These are phyloP conservation scores for Orientallactaga bullata DNA, from an alignment of 2,113 vertebrate genomes.

Conservation along the genomic window DNA sequence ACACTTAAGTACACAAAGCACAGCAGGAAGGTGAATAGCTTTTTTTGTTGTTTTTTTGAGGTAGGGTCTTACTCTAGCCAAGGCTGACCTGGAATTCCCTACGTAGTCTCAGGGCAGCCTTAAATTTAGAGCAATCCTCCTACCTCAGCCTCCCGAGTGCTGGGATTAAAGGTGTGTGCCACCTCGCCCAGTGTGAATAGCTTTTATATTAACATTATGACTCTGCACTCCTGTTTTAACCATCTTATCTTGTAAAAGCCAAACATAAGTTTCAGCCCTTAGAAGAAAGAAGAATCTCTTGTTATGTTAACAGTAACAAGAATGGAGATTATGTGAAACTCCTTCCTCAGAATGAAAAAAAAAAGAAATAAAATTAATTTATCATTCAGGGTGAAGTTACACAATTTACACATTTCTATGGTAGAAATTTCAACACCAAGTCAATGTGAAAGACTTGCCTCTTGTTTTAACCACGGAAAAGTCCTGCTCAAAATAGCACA, in stretches of 20 bases:
- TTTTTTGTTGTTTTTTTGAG: too few species aligned
- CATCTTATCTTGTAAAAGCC: constrained; percentile 23
- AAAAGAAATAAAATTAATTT: constrained; percentile 45
- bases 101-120: too few species aligned
- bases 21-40: constrained; percentile 20
- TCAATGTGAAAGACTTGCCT: constrained; percentile 13
- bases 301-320: constrained; percentile 27
- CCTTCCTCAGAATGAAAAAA: constrained; percentile 15
- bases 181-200: too few species aligned
- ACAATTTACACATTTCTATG: constrained; percentile 32
- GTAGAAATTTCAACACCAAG: not conserved
- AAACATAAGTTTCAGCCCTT: constrained; percentile 38
- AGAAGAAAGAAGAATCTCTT: constrained; percentile 15
- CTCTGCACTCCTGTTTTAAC: not conserved
- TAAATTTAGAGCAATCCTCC: too few species aligned
- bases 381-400: not conserved
- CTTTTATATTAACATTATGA: constrained; percentile 52
- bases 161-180: too few species aligned
- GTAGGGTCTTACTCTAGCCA: too few species aligned
- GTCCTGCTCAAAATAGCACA: constrained; percentile 15
- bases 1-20: constrained; percentile 47
- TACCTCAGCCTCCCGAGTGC: too few species aligned
- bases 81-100: too few species aligned
- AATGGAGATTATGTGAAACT: constrained; percentile 30
- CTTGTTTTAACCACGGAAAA: constrained; percentile 18